Evolutionary conservation across 35 echinoderm and acorn worm genomes (phyloP), one percentile per base, ranked within the genome.

Genomic region (Heliocidaris tuberculata): DNA sequence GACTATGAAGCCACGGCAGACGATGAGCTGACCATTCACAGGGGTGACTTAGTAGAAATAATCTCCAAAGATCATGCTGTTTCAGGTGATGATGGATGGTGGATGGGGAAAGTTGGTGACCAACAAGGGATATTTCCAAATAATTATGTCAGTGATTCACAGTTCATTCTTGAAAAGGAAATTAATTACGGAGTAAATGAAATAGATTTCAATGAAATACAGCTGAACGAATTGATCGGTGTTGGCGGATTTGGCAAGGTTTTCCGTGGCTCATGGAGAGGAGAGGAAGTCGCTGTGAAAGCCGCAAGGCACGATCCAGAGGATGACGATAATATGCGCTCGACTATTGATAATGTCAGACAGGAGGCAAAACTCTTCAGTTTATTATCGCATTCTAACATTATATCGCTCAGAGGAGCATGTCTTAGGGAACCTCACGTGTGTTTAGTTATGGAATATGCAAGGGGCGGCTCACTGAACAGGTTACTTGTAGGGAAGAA

Each of bases 61-160:
- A 95, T 97, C 42, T 99, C 98, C 27, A 97, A 99, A 88, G 96
- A 97, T 94, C 59, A 96, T 49, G 92, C 92, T n/a, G 95, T 97
- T 48, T 97, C 98, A 27, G 98, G 98, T 24, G 98, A 99, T 92
- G 98, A 99, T 88, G 98, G 98, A 21, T 99, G 98, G 98, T 99
- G 98, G 98, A 97, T 90, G 59, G 97, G 98, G n/a, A 99, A 96
- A 90, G 96, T 99, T 27, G 96, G 96, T 50, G 97, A 99, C 85
- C 96, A 97, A 95, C 95, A 96, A 27, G 98, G 98, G 48, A 89
- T 99, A 60, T 99, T 99, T 60, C 98, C 98, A 30, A 99, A 95
- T 92, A 99, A 96, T 90, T 99, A 96, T 97, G 97, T 99, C 49
- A 97, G 97, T 86, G 95, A 96, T 11, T 96, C 98, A 1, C 97